Evolutionary conservation across 2,888 invertebrate genomes (phyloP), one percentile per base, ranked within the genome.

Genomic region (Dioctria rufipes): DNA sequence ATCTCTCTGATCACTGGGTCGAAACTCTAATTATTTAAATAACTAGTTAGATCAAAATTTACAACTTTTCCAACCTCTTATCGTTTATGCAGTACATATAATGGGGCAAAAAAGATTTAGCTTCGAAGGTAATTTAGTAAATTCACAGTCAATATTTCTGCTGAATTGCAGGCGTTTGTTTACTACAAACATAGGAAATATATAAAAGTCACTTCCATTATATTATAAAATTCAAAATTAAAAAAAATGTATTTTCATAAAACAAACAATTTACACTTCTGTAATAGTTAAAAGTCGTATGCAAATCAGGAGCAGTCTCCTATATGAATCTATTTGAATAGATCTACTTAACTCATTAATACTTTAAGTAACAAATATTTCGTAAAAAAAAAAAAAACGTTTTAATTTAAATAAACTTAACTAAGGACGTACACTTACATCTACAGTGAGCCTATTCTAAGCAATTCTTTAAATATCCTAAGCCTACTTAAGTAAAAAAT

Each of bases 331-430:
- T 54, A 11, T 54, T 4, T 54, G 54, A 11, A 54, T 54, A 54
- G 4, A 11, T 11, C 11, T 11, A 8, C 11, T 11, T 4, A 46
- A 13, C 46, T 46, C 43, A 67, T 67, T 67, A 67, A 67, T 67
- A 67, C 67, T 67, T 67, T 67, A 46, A 43, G 67, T 67, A 67
- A 46, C 67, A 67, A 67, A 67, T 43, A 13, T 13, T 8, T 67
- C 13, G 46, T 67, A 43, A 67, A 49, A 67, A 43, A 46, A 25
- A 25, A 25, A 43, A 46, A 25, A 25, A 25, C 25, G 25, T 25
- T 25, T 25, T 25, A 25, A 49, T 43, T 42, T 54, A 54, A 54
- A 54, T 54, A 54, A 54, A 54, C 54, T 54, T 11, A 54, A 54
- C 0, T 54, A 54, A 54, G 54, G 11, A 54, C 54, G 54, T 54